phyloP scores from a whole-genome alignment of 2,113 vertebrate species.

The Scartelaos histophorus region DNA sequence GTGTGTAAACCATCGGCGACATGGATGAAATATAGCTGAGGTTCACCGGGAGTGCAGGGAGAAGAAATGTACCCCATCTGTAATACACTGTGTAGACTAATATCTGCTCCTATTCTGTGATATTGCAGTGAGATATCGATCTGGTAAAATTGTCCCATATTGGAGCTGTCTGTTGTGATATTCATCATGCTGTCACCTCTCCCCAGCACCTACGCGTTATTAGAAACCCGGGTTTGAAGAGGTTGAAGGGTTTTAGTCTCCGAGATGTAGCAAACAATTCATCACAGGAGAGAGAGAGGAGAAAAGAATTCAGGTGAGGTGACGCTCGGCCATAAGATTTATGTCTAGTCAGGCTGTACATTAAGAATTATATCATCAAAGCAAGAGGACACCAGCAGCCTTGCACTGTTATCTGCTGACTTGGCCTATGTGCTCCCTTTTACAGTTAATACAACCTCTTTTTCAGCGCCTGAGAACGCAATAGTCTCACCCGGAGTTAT shows the following conservation, averaged over 20 bases:
- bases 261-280: constrained; percentile 94
- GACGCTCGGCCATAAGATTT: constrained; percentile 80
- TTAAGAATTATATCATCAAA: constrained; percentile 83
- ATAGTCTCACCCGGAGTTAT: constrained; percentile 56
- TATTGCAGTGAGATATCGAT: constrained; percentile 99
- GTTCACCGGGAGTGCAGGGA: constrained; percentile 94
- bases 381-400: constrained; percentile 67
- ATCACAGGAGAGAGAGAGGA: constrained; percentile 73
- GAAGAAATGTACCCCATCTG: constrained; percentile 98
- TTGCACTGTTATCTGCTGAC: constrained; percentile 75
- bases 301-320: constrained; percentile 79
- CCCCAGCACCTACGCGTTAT: constrained; percentile 94
- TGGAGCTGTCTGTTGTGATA: constrained; percentile 99
- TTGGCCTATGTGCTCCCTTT: constrained; percentile 72
- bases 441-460: constrained; percentile 67
- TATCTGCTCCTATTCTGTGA: constrained; percentile 99
- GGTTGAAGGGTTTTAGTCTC: constrained; percentile 92
- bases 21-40: constrained; percentile 91
- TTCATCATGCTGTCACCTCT: constrained; percentile 99
- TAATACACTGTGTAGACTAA: constrained; percentile 99
- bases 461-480: constrained; percentile 55
- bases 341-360: constrained; percentile 77
- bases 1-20: constrained; percentile 86
- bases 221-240: constrained; percentile 93
- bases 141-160: constrained; percentile 99